Evolutionary conservation across 2,113 vertebrate species (phyloP).

Genomic region (Tautogolabrus adspersus): DNA sequence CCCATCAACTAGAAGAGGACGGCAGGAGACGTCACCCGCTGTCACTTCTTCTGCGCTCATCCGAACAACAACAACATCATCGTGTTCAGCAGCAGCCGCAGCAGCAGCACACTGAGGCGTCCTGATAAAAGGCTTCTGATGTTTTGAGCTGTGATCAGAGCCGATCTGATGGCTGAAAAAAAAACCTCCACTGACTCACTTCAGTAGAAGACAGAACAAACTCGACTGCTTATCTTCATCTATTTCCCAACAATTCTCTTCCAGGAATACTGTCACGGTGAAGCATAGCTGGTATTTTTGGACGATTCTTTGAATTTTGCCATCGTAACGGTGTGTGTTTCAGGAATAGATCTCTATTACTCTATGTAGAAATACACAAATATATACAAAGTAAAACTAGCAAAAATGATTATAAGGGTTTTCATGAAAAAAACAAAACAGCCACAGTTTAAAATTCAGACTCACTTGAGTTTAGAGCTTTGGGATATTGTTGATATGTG

Average conservation of each 20-base stretch:
- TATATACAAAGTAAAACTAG: too few relatives aligned
- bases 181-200: slow-evolving; percentile 32
- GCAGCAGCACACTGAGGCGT: slow-evolving; percentile 33
- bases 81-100: slow-evolving; percentile 43
- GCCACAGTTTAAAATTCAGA: too few relatives aligned
- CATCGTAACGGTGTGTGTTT: not conserved
- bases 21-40: slow-evolving; percentile 53
- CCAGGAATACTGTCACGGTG: not conserved
- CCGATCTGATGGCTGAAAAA: slow-evolving; percentile 18
- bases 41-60: slow-evolving; percentile 53
- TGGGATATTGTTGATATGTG: too few relatives aligned
- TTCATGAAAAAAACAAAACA: too few relatives aligned
- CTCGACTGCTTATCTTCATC: slow-evolving; percentile 1
- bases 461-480: too few relatives aligned
- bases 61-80: slow-evolving; percentile 52
- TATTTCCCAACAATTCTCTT: slow-evolving; percentile 1
- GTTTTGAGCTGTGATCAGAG: slow-evolving; percentile 32
- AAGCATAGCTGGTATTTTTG: not conserved
- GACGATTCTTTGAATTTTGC: not conserved
- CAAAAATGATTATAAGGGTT: too few relatives aligned
- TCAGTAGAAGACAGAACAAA: slow-evolving; percentile 8
- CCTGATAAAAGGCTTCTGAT: slow-evolving; percentile 13
- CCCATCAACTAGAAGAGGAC: slow-evolving; percentile 26
- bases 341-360: not conserved
- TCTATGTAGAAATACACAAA: too few relatives aligned